Evolutionary conservation across 2,113 vertebrate genomes (phyloP), one percentile per base, ranked within the genome.

Genomic region (Aspiorhynchus laticeps): DNA sequence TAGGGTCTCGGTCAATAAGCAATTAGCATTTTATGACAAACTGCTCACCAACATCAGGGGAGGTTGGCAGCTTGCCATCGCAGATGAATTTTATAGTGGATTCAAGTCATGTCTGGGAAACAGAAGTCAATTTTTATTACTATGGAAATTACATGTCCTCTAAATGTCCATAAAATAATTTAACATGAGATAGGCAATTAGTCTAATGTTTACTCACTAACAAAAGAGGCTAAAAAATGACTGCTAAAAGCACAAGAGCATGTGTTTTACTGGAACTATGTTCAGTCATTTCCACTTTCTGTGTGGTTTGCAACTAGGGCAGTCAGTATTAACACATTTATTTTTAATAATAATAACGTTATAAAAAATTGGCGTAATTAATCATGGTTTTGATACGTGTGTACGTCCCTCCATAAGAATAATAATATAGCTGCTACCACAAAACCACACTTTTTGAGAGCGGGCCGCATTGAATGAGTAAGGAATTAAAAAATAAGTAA

Each of bases 1-100:
- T 90, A 92, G 86, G 91, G 88, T 90, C 88, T 91, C 90, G 87
- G 92, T 95, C 94, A 95, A 95, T 95, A 93, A 94, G 92, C 92
- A 95, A 95, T 95, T 95, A 95, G 93, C 91, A 93, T 94, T 95
- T 95, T 95, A 96, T 95, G 94, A 93, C 93, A 92, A 93, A 94
- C 87, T 91, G 90, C 90, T 89, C 90, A 86, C 88, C 87, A 91
- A 86, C 0, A 5, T 92, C 93, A 93, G 92, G 91, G 91, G 81
- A 78, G 84, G 88, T 43, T 92, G 93, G 91, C 93, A 91, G 91
- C 89, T 92, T 87, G 90, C 92, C 92, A 92, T 91, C 65, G 3
- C 48, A 91, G 92, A 93, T 92, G 90, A 93, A 92, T 94, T 94
- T 96, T 93, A 94, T 91, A 79, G 91, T 41, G 84, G 73, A 67